phyloP scores from a whole-genome alignment of 2,888 invertebrate species.

The Lepidonotus clava region DNA sequence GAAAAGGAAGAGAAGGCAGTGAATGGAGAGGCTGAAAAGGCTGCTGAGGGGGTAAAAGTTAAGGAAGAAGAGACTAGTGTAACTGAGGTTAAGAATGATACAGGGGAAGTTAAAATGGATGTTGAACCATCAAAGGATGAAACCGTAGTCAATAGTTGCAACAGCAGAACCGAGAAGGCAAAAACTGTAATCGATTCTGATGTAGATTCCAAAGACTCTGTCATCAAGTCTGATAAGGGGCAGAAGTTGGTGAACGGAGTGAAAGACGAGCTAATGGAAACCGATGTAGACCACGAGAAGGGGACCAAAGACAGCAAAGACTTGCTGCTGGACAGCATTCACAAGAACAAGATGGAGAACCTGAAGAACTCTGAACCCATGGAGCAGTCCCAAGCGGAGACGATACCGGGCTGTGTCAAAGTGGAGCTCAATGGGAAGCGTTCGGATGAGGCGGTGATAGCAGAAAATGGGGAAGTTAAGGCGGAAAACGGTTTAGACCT shows the following conservation, averaged over 20 bases:
- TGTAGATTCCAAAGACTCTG: constrained; percentile 19
- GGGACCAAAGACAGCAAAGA: constrained; percentile 54
- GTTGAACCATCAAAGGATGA: neutral
- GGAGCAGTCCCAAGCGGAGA: constrained; percentile 7
- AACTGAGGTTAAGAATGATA: neutral
- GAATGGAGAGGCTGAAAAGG: neutral
- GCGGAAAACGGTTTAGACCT: neutral
- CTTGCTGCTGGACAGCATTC: neutral
- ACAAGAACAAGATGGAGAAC: constrained; percentile 29
- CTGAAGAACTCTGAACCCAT: constrained; percentile 5
- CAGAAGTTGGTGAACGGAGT: constrained; percentile 61
- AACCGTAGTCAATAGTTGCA: neutral
- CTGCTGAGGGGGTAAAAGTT: neutral
- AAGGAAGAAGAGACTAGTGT: neutral
- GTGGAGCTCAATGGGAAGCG: constrained; percentile 61
- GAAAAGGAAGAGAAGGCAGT: neutral
- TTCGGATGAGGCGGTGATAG: constrained; percentile 63
- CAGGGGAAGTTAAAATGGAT: neutral
- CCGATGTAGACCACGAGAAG: no score
- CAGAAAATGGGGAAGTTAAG: constrained; percentile 75
- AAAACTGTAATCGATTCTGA: no score
- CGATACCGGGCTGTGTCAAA: constrained; percentile 56
- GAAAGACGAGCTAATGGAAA: constrained; percentile 75
- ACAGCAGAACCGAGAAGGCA: no score
- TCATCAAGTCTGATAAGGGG: constrained; percentile 52